Conservation (phyloP, 2,888 invertebrate species). For the Pseudoips prasinana region DNA sequence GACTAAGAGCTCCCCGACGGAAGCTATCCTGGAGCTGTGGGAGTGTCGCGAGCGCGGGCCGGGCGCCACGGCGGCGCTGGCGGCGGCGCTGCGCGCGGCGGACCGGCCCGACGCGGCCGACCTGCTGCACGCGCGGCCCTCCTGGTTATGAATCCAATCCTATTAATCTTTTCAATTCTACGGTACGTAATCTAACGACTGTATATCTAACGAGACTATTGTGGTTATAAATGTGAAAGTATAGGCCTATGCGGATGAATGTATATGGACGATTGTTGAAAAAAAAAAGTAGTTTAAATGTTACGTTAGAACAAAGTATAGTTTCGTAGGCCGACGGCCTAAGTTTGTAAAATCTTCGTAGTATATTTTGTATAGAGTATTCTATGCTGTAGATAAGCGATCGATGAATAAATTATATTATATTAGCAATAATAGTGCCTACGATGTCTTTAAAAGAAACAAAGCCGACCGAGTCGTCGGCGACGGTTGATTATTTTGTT, state of each 20-base stretch:
- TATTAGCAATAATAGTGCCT: conserved; percentile 81
- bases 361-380: conserved; percentile 79
- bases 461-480: conserved; percentile 49
- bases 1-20: conserved; percentile 97
- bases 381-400: conserved; percentile 75
- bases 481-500: conserved; percentile 69
- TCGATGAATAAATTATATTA: conserved; percentile 68
- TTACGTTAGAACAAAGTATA: conserved; percentile 70
- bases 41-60: conserved; percentile 94
- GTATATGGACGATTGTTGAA: conserved; percentile 49
- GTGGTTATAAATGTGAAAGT: conserved; percentile 31
- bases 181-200: conserved; percentile 17
- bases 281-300: conserved; percentile 70
- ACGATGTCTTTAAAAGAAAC: conserved; percentile 75
- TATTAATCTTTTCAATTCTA: conserved; percentile 27
- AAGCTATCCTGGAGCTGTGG: conserved; percentile 97
- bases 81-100: conserved; percentile 66
- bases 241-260: conserved; percentile 24
- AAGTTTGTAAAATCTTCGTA: conserved; percentile 72
- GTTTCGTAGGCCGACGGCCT: conserved; percentile 63
- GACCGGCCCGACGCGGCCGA: conserved; percentile 75
- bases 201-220: conserved; percentile 32
- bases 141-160: conserved; percentile 76
- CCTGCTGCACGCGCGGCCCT: conserved; percentile 67
- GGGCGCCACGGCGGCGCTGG: conserved; percentile 90